Evolutionary conservation across 2,113 vertebrate species (phyloP), one percentile per base, ranked within the genome.

Genomic region (cat (Felis catus)): DNA sequence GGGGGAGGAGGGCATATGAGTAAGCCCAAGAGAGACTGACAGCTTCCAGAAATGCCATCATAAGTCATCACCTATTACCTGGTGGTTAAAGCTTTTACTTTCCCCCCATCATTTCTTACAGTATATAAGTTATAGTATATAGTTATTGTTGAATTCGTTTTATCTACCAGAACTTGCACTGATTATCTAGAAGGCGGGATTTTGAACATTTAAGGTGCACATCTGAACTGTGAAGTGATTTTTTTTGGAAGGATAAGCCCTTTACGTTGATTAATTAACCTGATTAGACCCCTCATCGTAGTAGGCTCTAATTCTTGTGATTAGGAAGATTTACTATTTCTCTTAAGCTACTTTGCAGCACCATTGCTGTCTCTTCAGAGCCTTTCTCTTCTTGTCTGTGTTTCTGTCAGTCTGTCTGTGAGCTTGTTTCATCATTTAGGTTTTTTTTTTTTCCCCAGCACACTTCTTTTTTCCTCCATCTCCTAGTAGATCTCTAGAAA

Each of bases 181-280:
- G 36, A 33, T 71, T 66, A 66, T 68, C 61, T 73, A 0, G 53
- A 58, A 82, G 33, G 8, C 55, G 12, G 87, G 27, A 48, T 73
- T 93, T 97, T 81, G 25, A 83, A 25, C 65, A 81, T 45, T 78
- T 86, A 88, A 94, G 45, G 21, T 58, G 18, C 89, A 73, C 39
- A 55, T 70, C 55, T 82, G 58, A 68, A 84, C 29, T 70, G 23
- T 48, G 33, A 68, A 12, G 27, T 5, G 5, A n/a, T 73, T 14
- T 53, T 45, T 83, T 84, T 73, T 18, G 4, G 8, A 71, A 2
- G 33, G 9, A 63, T 74, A 25, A 91, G 58, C 18, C 74, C n/a
- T 95, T 76, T 68, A 41, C 29, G 27, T 36, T 36, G 83, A 84
- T 90, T 83, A 80, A 71, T 85, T 89, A 87, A 79, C 70, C 48